These are phyloP conservation scores for Leptestheria dahalacensis DNA, from an alignment of 1,140 invertebrate genomes.

Conservation along the genomic window DNA sequence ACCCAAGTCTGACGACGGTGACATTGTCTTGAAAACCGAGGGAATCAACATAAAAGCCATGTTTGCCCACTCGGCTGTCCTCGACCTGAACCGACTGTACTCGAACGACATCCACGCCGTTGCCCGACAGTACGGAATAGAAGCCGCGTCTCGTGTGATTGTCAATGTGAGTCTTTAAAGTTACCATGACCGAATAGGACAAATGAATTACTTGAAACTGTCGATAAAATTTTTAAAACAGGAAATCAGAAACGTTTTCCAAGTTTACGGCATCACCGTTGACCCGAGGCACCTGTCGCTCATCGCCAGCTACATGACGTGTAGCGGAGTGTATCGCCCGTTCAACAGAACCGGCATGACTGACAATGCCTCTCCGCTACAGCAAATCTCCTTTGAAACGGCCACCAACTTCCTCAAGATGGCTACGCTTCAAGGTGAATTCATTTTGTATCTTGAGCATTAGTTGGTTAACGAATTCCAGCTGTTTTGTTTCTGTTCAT, in stretches of 20 bases:
- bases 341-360: slow-evolving; percentile 83
- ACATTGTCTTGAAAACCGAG: slow-evolving; percentile 68
- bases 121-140: slow-evolving; percentile 81
- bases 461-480: slow-evolving; percentile 11
- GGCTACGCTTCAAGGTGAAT: slow-evolving; percentile 46
- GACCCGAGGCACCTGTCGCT: slow-evolving; percentile 83
- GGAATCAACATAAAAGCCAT: slow-evolving; percentile 86
- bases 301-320: slow-evolving; percentile 97
- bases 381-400: slow-evolving; percentile 97
- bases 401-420: slow-evolving; percentile 71
- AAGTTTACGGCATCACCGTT: slow-evolving; percentile 89
- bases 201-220: too few relatives aligned
- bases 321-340: slow-evolving; percentile 71
- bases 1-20: slow-evolving; percentile 28
- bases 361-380: slow-evolving; percentile 71
- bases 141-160: slow-evolving; percentile 81
- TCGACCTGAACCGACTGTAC: slow-evolving; percentile 78
- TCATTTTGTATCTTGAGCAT: background rate
- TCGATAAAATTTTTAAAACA: too few relatives aligned
- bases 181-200: too few relatives aligned
- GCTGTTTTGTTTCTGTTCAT: background rate
- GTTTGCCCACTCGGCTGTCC: slow-evolving; percentile 57
- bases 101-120: slow-evolving; percentile 90
- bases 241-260: slow-evolving; percentile 86
- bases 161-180: too few relatives aligned